Base-by-base conservation (phyloP, 2,888 invertebrate genomes). In the Lepas anatifera region DNA sequence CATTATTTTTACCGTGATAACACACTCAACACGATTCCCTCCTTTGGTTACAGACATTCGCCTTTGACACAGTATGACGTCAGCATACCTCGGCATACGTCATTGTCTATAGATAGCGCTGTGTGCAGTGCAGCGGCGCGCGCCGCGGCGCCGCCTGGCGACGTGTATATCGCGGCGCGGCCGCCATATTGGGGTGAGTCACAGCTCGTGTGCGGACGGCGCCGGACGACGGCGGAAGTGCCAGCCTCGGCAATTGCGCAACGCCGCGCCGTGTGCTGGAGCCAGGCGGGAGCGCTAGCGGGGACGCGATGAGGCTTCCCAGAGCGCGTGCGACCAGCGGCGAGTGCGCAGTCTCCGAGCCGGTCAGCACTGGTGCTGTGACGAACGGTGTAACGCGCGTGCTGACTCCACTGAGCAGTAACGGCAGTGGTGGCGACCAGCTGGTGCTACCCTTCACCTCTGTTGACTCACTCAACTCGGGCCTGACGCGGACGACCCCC, bases 401-500 rank as follows among this genome's bases (percentile, higher is more conserved):
- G 58, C 32, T 58, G 6, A 7, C 58, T 4, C 58, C 58, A 6
- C 58, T 58, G 58, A 58, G 25, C 58, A 32, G 25, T 22, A 32
- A 8, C 13, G 16, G 58, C 18, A 32, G 25, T 22, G 22, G 3
- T 4, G 16, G 58, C 18, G 58, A 32, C 7, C n/a, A 18, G 25
- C 7, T 18, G n/a, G n/a, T 48, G 48, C 48, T 25, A 7, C 7
- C 25, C 25, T 48, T n/a, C 48, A n/a, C 48, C 6, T n/a, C 48
- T n/a, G 41, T 41, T 10, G 41, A 41, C 41, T 41, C 41, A 16
- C 58, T 58, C 13, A 27, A 13, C 29, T 32, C 58, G 10, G 58
- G 32, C 27, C 18, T 32, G 58, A 94, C 95, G 72, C 87, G 90
- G 80, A 95, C 95, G 74, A 95, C 95, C 78, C 89, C 95, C 75